These are phyloP conservation scores for Apus apus DNA, from an alignment of 2,113 vertebrate genomes.

Conservation along the genomic window DNA sequence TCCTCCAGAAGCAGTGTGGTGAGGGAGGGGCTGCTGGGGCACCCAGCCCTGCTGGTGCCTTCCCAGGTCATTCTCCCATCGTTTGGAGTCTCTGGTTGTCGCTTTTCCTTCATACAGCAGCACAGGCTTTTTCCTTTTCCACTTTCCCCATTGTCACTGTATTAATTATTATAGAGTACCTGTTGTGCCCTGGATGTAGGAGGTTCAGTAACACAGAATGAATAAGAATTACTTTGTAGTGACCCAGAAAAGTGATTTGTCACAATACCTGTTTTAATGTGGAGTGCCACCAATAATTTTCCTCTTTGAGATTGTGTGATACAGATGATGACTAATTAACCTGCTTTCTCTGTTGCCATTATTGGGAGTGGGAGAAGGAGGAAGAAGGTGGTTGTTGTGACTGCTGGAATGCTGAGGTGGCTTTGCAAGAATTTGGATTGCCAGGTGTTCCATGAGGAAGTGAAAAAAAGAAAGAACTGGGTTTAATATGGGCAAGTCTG, in stretches of 20 bases:
- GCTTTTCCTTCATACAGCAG: background rate
- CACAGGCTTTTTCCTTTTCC: background rate
- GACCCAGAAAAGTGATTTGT: background rate
- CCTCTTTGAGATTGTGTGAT: background rate
- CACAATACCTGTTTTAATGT: background rate
- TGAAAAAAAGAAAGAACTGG: background rate
- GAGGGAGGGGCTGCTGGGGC: no score
- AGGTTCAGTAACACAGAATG: background rate
- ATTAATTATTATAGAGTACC: background rate
- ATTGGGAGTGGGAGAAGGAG: background rate
- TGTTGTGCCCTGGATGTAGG: fast-evolving
- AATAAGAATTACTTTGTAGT: background rate
- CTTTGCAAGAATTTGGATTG: background rate
- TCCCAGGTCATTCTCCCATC: fast-evolving
- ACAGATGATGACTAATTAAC: background rate
- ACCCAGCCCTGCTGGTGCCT: background rate
- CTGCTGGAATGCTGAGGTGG: background rate
- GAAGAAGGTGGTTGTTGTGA: background rate
- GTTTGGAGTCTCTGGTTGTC: background rate
- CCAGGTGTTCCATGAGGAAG: background rate
- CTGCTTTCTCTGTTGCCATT: background rate
- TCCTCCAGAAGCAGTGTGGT: background rate
- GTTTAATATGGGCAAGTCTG: background rate
- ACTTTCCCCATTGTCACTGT: fast-evolving
- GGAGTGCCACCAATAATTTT: background rate